phyloP scores from a whole-genome alignment of 1,140 invertebrate species.

The Homalodisca vitripennis region DNA sequence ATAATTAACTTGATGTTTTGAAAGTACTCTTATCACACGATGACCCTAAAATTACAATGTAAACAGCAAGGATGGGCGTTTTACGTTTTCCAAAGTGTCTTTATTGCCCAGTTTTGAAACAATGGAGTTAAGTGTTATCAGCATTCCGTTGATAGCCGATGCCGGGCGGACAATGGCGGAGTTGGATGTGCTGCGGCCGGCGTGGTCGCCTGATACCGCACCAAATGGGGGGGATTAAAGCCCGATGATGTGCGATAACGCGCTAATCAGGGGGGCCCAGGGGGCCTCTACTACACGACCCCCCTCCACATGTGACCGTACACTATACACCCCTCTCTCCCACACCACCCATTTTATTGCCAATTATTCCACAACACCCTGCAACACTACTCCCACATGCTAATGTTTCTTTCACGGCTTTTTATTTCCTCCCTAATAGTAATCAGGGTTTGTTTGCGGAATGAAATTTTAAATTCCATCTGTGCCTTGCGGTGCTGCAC shows the following conservation, averaged over 20 bases:
- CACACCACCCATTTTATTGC: background rate
- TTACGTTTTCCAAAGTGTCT: too few species aligned
- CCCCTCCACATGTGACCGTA: too few species aligned
- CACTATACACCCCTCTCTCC: background rate
- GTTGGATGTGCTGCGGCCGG: background rate
- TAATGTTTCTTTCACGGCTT: conserved; percentile 7
- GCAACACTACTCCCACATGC: background rate
- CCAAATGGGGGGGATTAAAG: conserved; percentile 14
- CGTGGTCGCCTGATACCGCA: background rate
- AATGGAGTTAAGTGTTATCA: too few species aligned
- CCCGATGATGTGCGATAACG: conserved; percentile 10
- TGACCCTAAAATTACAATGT: too few species aligned
- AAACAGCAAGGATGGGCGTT: too few species aligned
- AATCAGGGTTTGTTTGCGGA: background rate
- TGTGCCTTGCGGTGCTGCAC: too few species aligned
- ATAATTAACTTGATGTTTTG: too few species aligned
- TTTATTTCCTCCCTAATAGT: conserved; percentile 7
- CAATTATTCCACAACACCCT: background rate
- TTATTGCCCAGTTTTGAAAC: too few species aligned
- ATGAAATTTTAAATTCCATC: conserved; percentile 16
- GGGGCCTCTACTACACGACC: background rate
- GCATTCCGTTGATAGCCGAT: background rate
- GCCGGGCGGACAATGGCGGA: background rate
- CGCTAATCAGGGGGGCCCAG: conserved; percentile 2
- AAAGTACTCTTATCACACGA: too few species aligned